Evolutionary conservation across 2,888 invertebrate genomes (phyloP).

Genomic region (Lithophane ornitopus): DNA sequence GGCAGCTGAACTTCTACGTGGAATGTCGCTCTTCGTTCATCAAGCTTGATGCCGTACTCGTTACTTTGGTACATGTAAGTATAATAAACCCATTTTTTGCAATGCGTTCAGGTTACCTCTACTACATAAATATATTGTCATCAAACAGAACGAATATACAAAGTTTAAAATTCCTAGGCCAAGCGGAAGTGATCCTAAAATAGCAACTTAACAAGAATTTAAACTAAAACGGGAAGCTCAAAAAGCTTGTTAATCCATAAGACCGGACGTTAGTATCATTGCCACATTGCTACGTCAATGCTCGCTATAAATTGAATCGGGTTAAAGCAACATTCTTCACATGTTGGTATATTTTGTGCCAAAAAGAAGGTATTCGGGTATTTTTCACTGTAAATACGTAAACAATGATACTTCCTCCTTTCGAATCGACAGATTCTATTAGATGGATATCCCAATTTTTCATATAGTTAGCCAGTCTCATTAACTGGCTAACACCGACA

Average conservation of each 20-base stretch:
- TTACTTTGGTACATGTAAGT: conserved; percentile 95
- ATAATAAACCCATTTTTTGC: neutral
- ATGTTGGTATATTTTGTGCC: conserved; percentile 28
- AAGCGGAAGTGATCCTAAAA: neutral
- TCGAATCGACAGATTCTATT: neutral
- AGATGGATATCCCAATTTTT: neutral
- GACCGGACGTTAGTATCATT: conserved; percentile 28
- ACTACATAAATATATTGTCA: neutral
- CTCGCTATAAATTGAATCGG: conserved; percentile 23
- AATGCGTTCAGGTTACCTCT: neutral
- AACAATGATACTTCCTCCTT: conserved; percentile 14
- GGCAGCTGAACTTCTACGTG: conserved; percentile 97
- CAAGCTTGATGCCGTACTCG: conserved; percentile 96
- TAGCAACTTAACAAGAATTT: neutral
- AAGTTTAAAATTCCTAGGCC: neutral
- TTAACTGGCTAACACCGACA: neutral
- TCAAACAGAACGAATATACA: neutral
- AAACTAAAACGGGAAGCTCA: conserved; percentile 1
- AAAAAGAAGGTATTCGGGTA: conserved; percentile 1
- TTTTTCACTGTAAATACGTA: neutral
- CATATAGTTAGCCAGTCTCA: no score
- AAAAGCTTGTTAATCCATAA: conserved; percentile 13
- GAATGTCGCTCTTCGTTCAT: conserved; percentile 97
- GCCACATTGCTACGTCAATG: conserved; percentile 30
- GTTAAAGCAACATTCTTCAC: conserved; percentile 18